Evolutionary conservation across 2,888 invertebrate species (phyloP).

Genomic region (Morpho achilles): DNA sequence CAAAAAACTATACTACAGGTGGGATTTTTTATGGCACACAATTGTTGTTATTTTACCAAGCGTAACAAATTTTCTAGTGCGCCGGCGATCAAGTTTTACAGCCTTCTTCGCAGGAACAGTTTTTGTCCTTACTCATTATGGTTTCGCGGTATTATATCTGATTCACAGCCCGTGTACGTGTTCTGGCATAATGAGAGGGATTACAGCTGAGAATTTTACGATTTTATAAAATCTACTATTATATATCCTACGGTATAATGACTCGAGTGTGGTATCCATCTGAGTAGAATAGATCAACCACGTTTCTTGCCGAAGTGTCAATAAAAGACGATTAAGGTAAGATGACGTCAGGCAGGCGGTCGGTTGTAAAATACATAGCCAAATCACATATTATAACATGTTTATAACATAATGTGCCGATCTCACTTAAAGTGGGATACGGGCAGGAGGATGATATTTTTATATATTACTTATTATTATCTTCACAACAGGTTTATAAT

Average conservation of each 20-base stretch:
- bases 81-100: constrained; percentile 15
- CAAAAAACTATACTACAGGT: too few species aligned
- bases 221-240: neutral
- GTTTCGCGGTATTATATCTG: constrained; percentile 27
- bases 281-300: too few species aligned
- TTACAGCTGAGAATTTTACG: neutral
- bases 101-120: constrained; percentile 16
- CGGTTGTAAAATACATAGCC: too few species aligned
- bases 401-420: too few species aligned
- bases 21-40: constrained; percentile 4
- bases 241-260: neutral
- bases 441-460: too few species aligned
- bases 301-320: too few species aligned
- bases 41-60: constrained; percentile 13
- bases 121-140: constrained; percentile 26
- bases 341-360: too few species aligned
- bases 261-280: too few species aligned
- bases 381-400: too few species aligned
- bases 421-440: too few species aligned
- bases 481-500: neutral
- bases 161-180: constrained; percentile 16
- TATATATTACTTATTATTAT: too few species aligned
- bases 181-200: constrained; percentile 11
- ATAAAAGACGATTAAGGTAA: too few species aligned
- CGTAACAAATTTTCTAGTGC: constrained; percentile 25